phyloP scores from a whole-genome alignment of 2,797 vertebrate genomes.

The Paguma larvata region DNA sequence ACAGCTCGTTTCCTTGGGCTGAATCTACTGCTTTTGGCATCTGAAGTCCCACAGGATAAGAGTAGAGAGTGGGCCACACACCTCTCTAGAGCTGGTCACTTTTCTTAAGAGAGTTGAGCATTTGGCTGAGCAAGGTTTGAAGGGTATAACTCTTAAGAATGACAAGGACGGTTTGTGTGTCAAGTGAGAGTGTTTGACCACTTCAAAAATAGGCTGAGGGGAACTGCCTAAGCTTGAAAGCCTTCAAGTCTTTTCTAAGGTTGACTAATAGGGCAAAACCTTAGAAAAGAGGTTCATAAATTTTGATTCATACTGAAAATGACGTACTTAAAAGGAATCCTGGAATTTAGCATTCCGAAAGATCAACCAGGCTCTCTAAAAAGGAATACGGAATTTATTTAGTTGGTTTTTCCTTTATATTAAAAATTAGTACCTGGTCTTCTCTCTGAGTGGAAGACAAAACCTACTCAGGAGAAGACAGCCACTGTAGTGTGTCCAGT shows the following conservation, averaged over 20 bases:
- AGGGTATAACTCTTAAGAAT: background rate
- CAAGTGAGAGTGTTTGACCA: slow-evolving; percentile 22
- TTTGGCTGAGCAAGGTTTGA: slow-evolving; percentile 18
- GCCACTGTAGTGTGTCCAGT: background rate
- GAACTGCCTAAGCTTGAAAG: background rate
- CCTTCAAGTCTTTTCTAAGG: slow-evolving; percentile 28
- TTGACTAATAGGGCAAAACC: background rate
- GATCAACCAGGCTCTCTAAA: background rate
- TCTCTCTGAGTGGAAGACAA: background rate
- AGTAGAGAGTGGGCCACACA: background rate
- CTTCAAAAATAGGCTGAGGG: background rate
- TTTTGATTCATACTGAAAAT: slow-evolving; percentile 21
- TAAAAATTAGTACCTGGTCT: background rate
- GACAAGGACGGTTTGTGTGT: background rate
- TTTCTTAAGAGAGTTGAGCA: background rate
- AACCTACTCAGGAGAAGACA: background rate
- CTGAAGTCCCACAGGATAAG: background rate
- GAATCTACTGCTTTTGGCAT: background rate
- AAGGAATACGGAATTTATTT: background rate
- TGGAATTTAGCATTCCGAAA: background rate
- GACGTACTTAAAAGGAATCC: background rate
- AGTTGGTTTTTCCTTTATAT: background rate
- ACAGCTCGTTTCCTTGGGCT: background rate
- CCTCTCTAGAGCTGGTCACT: background rate
- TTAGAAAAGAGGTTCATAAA: background rate